Conservation (phyloP, 2,113 vertebrate genomes). For the Antennarius striatus region DNA sequence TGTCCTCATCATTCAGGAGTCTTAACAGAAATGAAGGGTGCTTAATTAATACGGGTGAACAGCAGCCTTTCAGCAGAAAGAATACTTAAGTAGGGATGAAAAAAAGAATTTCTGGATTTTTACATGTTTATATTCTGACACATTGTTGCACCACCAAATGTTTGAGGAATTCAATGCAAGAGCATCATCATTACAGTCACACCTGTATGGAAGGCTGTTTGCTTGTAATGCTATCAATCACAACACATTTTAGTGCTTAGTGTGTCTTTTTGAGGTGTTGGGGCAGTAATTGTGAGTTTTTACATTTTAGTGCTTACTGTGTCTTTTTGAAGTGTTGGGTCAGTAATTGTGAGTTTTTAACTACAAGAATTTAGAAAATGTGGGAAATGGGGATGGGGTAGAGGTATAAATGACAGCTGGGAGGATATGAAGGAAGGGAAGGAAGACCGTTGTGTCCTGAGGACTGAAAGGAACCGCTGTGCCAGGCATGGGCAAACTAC, state of each 20-base stretch:
- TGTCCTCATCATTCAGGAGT: not conserved
- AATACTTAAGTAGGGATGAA: not conserved
- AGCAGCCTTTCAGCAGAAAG: not conserved
- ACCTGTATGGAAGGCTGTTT: constrained; percentile 32
- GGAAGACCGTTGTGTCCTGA: no score
- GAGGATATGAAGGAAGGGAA: constrained; percentile 33
- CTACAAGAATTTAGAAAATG: no score
- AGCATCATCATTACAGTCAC: constrained; percentile 25
- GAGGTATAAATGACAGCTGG: constrained; percentile 52
- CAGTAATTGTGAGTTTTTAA: no score
- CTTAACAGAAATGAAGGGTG: no score
- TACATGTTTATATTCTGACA: constrained; percentile 16
- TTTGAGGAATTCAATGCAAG: constrained; percentile 3
- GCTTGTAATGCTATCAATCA: constrained; percentile 17
- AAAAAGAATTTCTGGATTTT: not conserved
- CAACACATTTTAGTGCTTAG: constrained; percentile 19
- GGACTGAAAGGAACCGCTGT: no score
- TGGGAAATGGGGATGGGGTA: constrained; percentile 23
- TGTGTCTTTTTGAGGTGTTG: constrained; percentile 45
- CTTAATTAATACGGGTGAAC: no score
- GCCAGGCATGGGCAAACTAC: no score
- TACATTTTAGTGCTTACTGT: constrained; percentile 20
- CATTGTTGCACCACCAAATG: constrained; percentile 19
- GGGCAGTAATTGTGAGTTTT: not conserved
- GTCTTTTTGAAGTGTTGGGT: constrained; percentile 44